phyloP scores from a whole-genome alignment of 2,797 vertebrate species.

The Enteromius trimaculatus region DNA sequence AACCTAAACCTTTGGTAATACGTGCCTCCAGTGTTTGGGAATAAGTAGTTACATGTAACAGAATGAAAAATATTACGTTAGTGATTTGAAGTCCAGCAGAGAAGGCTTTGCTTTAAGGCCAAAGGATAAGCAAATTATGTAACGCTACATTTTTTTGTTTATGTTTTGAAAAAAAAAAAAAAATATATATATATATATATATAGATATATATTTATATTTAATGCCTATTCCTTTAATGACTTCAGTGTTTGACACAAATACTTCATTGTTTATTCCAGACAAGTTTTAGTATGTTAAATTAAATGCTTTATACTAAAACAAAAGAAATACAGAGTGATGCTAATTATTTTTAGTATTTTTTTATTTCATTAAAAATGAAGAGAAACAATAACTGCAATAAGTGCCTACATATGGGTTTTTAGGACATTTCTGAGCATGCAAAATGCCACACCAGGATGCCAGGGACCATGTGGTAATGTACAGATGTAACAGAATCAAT shows the following conservation, averaged over 20 bases:
- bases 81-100: too few species aligned
- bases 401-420: background rate
- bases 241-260: background rate
- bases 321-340: background rate
- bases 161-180: too few species aligned
- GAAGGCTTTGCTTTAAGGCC: too few species aligned
- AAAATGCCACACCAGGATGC: background rate
- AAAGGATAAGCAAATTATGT: background rate
- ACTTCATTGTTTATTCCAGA: too few species aligned
- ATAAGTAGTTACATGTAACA: too few species aligned
- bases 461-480: background rate
- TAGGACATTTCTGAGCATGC: background rate
- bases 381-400: background rate
- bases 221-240: background rate
- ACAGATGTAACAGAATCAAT: constrained; percentile 8
- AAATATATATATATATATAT: too few species aligned
- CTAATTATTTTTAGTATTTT: background rate
- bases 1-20: too few species aligned
- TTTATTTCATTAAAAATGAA: background rate
- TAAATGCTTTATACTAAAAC: background rate
- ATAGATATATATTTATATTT: background rate
- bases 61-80: too few species aligned
- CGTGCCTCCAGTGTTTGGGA: too few species aligned
- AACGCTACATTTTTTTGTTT: background rate
- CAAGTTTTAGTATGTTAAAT: background rate